phyloP scores from a whole-genome alignment of 2,888 invertebrate species.

The Amiota minor region DNA sequence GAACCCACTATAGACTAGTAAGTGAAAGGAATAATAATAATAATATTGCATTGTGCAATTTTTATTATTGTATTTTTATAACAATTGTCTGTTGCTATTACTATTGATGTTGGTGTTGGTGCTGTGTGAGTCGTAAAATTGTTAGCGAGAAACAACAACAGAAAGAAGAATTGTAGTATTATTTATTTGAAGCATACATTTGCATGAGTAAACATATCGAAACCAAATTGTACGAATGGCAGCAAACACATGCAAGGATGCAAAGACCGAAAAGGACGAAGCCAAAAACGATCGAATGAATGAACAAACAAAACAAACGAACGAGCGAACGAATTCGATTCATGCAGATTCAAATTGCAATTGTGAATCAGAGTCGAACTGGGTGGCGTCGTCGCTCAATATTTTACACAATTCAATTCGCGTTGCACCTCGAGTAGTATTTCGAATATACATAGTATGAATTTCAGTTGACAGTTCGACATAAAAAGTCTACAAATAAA shows the following conservation, averaged over 20 bases:
- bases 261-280: constrained; percentile 1
- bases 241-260: constrained; percentile 9
- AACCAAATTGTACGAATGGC: constrained; percentile 42
- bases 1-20: too few relatives aligned
- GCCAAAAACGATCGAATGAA: background rate
- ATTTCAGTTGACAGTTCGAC: constrained; percentile 7
- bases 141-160: too few relatives aligned
- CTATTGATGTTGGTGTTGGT: background rate
- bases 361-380: constrained; percentile 17
- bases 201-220: constrained; percentile 37
- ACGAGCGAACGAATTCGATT: background rate
- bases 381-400: background rate
- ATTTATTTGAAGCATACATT: constrained; percentile 3
- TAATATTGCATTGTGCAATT: constrained; percentile 8
- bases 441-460: constrained; percentile 16
- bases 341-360: constrained; percentile 1
- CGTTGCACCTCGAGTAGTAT: constrained; percentile 19
- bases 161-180: too few relatives aligned
- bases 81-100: background rate
- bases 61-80: background rate
- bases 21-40: background rate
- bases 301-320: background rate
- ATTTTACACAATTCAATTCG: constrained; percentile 22
- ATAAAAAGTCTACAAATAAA: background rate
- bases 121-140: too few relatives aligned